Evolutionary conservation across 1,140 invertebrate species (phyloP).

Genomic region (Temnothorax nylanderi): DNA sequence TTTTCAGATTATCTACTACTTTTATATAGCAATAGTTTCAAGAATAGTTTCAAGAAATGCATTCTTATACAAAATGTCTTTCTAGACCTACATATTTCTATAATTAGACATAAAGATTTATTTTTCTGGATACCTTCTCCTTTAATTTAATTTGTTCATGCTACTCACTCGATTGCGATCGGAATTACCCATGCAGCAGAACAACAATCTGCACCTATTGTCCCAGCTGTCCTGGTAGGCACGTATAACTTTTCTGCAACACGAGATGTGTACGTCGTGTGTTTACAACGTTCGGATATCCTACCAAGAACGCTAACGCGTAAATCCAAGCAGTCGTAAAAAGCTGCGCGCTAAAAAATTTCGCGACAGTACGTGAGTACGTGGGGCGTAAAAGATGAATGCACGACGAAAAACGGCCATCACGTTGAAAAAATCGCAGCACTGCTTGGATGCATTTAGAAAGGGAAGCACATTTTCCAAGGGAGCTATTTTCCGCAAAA

Average conservation of each 20-base stretch:
- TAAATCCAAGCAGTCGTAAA: background rate
- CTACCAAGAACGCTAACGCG: background rate
- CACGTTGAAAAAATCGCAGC: background rate
- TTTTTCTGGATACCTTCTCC: background rate
- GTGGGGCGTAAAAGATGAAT: background rate
- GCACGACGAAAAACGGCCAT: background rate
- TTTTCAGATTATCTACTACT: background rate
- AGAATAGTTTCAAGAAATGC: background rate
- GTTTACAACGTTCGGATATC: background rate
- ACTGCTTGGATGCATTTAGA: background rate
- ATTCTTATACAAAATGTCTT: background rate
- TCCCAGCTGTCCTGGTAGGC: slow-evolving; percentile 97
- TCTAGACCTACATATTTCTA: background rate
- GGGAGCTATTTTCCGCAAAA: background rate
- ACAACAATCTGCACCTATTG: slow-evolving; percentile 92
- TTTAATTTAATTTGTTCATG: background rate
- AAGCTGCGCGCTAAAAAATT: background rate
- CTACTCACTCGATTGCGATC: slow-evolving; percentile 90
- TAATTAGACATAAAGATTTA: background rate
- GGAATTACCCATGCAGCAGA: slow-evolving; percentile 94
- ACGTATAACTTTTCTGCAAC: slow-evolving; percentile 92
- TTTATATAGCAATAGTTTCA: background rate
- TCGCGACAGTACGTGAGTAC: background rate
- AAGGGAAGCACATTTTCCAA: background rate
- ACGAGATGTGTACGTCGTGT: background rate